Evolutionary conservation across 2,888 invertebrate genomes (phyloP).

Genomic region (Pristionchus exspectatus): DNA sequence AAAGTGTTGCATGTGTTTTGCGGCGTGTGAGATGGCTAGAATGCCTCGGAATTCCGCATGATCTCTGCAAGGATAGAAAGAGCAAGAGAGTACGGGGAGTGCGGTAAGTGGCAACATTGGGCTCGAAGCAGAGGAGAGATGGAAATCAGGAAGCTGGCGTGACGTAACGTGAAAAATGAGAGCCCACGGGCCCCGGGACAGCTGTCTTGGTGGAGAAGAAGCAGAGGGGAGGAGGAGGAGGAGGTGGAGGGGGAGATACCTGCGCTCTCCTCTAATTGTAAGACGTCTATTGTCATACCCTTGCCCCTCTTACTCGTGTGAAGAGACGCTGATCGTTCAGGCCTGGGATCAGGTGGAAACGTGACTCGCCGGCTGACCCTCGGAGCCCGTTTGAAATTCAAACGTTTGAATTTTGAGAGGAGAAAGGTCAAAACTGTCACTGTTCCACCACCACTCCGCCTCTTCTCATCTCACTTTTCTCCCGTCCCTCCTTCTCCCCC

Average conservation of each 20-base stretch:
- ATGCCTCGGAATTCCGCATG: background rate
- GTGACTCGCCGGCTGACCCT: background rate
- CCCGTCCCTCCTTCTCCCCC: background rate
- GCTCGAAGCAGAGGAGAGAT: background rate
- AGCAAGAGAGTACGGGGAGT: background rate
- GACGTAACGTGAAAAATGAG: slow-evolving; percentile 48
- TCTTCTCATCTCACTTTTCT: slow-evolving; percentile 27
- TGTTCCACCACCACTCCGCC: slow-evolving; percentile 26
- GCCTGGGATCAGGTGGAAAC: background rate
- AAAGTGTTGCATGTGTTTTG: slow-evolving; percentile 8
- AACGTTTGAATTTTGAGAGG: background rate
- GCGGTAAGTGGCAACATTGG: background rate
- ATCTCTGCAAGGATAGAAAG: no score
- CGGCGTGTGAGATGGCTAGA: background rate
- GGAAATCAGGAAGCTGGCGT: background rate
- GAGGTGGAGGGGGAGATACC: slow-evolving; percentile 21
- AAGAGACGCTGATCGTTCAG: background rate
- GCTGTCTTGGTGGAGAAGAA: slow-evolving; percentile 6
- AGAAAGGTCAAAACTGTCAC: slow-evolving; percentile 15
- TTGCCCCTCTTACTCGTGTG: background rate
- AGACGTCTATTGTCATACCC: background rate
- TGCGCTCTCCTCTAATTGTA: slow-evolving; percentile 25
- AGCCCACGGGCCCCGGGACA: background rate
- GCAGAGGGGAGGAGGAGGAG: slow-evolving; percentile 7
- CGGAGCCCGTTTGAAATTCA: background rate